phyloP scores from a whole-genome alignment of 2,113 vertebrate genomes.

The Murina feae region DNA sequence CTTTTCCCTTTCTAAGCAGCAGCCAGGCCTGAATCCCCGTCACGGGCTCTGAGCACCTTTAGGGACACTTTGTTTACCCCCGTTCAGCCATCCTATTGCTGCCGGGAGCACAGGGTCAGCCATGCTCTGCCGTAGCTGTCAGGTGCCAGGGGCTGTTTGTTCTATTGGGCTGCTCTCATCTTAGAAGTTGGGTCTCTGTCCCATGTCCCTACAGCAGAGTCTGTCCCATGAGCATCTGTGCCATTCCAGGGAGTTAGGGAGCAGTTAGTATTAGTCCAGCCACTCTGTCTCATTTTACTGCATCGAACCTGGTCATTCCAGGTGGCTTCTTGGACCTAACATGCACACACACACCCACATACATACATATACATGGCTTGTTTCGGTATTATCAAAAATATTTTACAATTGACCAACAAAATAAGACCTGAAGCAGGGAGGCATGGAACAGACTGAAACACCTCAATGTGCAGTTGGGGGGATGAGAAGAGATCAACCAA shows the following conservation, averaged over 20 bases:
- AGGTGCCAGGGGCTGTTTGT: not conserved
- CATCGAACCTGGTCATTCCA: not conserved
- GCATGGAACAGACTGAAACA: no score
- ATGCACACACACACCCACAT: not conserved
- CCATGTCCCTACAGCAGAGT: not conserved
- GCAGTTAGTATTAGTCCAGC: not conserved
- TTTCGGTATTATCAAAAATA: conserved; percentile 44
- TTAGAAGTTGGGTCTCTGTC: not conserved
- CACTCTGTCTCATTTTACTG: not conserved
- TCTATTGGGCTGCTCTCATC: not conserved
- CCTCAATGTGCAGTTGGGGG: no score
- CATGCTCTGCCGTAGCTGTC: not conserved
- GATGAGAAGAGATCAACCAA: no score
- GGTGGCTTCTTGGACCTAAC: not conserved
- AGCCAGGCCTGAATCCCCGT: not conserved
- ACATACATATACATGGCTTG: not conserved
- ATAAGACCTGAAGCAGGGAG: no score
- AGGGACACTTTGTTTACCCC: not conserved
- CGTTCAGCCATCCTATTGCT: not conserved
- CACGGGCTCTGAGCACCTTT: not conserved
- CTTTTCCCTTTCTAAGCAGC: not conserved
- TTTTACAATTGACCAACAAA: not conserved
- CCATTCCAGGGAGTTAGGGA: not conserved
- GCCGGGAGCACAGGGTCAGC: not conserved
- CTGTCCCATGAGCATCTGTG: not conserved